A percentile compares a stretch with the other conserved stretches of the same genome.
Evolutionary conservation across 2,113 vertebrate genomes (phyloP).

Genomic region (Anhinga rufa): DNA sequence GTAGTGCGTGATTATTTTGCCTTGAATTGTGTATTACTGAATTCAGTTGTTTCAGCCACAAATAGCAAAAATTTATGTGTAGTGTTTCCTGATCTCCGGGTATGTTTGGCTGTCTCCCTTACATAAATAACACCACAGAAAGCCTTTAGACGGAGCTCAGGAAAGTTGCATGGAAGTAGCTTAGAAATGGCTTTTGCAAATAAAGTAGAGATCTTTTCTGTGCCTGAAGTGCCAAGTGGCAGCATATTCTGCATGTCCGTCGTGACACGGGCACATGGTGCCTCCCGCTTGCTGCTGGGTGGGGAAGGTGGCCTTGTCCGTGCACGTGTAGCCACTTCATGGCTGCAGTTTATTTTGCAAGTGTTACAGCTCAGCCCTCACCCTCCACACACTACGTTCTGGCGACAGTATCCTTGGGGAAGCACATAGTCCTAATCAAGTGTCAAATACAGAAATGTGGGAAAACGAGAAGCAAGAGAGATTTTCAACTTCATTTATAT

Average conservation of each 20-base stretch:
- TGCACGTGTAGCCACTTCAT: fast-evolving
- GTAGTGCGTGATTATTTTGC: neutral
- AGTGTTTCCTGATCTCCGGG: neutral
- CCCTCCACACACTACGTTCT: fast-evolving
- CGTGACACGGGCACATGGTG: fast-evolving
- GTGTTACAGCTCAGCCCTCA: neutral
- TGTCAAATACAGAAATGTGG: neutral
- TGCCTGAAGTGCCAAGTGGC: too few species aligned
- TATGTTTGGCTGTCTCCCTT: neutral
- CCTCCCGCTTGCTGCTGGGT: fast-evolving
- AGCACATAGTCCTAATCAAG: fast-evolving
- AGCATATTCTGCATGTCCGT: fast-evolving
- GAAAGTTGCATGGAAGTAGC: neutral
- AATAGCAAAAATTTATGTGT: neutral
- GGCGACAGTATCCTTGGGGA: neutral
- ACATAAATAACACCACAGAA: fast-evolving
- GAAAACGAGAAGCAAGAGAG: neutral
- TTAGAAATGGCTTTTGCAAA: neutral
- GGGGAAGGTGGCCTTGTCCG: fast-evolving
- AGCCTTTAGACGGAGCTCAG: neutral
- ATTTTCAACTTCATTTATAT: neutral
- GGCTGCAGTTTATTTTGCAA: fast-evolving
- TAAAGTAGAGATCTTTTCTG: fast-evolving
- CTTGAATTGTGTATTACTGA: neutral
- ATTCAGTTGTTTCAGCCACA: neutral